These are phyloP conservation scores for Habropoda laboriosa DNA, from an alignment of 1,140 invertebrate genomes.

Conservation along the genomic window DNA sequence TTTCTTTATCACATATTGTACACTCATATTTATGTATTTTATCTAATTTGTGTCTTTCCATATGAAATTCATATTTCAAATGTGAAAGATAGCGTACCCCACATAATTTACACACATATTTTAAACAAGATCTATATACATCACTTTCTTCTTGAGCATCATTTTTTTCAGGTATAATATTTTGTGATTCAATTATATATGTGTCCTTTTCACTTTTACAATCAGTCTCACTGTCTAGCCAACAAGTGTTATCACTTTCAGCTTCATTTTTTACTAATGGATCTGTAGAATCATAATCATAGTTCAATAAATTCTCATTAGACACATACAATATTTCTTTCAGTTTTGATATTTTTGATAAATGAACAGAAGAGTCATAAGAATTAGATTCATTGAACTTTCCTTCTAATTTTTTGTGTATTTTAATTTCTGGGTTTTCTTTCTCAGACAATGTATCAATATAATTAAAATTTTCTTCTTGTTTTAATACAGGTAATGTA, in stretches of 20 bases:
- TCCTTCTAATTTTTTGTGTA: not conserved
- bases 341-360: conserved; percentile 14
- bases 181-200: not conserved
- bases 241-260: conserved; percentile 17
- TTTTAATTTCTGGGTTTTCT: not conserved
- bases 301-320: conserved; percentile 5
- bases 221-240: conserved; percentile 14
- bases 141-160: conserved; percentile 20
- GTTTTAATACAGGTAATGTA: not conserved
- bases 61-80: conserved; percentile 64
- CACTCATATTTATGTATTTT: conserved; percentile 62
- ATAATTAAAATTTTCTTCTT: conserved; percentile 6
- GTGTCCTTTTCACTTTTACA: conserved; percentile 21
- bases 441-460: not conserved
- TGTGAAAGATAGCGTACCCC: conserved; percentile 56
- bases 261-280: conserved; percentile 29
- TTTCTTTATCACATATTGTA: conserved; percentile 56
- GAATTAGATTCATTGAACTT: conserved; percentile 7
- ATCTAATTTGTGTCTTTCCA: conserved; percentile 61
- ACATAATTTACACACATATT: conserved; percentile 55
- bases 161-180: not conserved
- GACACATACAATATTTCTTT: not conserved
- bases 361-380: not conserved
- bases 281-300: conserved; percentile 3
- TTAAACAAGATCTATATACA: conserved; percentile 37